These are phyloP conservation scores for Adrianichthys oophorus DNA, from an alignment of 2,797 vertebrate species.

Conservation along the genomic window DNA sequence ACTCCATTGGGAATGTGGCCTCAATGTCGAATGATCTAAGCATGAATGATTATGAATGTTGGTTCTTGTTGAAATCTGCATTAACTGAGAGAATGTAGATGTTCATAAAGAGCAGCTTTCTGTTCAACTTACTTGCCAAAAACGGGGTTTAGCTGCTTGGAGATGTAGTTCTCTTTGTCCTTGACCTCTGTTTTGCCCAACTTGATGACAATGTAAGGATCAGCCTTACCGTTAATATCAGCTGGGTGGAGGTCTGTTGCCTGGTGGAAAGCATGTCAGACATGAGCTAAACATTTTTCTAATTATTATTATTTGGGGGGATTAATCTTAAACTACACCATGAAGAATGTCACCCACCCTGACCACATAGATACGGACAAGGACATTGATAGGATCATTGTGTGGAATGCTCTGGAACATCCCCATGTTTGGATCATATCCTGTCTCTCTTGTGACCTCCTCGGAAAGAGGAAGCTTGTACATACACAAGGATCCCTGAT, in stretches of 20 bases:
- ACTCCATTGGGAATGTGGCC: constrained; percentile 97
- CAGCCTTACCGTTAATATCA: constrained; percentile 96
- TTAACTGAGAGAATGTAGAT: too few relatives aligned
- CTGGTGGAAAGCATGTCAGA: constrained; percentile 59
- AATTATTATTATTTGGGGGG: not conserved
- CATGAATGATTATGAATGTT: not conserved
- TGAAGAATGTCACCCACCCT: constrained; percentile 77
- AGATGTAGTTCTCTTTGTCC: constrained; percentile 99
- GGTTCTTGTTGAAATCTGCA: too few relatives aligned
- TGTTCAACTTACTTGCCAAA: constrained; percentile 91
- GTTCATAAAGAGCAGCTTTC: not conserved
- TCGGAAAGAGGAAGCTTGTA: constrained; percentile 95
- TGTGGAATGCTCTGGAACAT: constrained; percentile 98
- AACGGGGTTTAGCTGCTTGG: constrained; percentile 96
- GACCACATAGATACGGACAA: constrained; percentile 92
- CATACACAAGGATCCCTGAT: constrained; percentile 92
- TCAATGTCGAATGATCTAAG: constrained; percentile 94
- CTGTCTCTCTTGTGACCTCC: constrained; percentile 87
- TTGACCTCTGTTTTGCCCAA: constrained; percentile 95
- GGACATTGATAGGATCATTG: constrained; percentile 92
- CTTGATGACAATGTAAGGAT: constrained; percentile 92
- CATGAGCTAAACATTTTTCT: rapidly evolving
- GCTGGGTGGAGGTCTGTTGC: constrained; percentile 96
- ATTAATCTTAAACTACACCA: not conserved
- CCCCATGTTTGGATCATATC: constrained; percentile 90